Evolutionary conservation across 2,797 vertebrate species (phyloP), one percentile per base, ranked within the genome.

Genomic region (Botia almorhae): DNA sequence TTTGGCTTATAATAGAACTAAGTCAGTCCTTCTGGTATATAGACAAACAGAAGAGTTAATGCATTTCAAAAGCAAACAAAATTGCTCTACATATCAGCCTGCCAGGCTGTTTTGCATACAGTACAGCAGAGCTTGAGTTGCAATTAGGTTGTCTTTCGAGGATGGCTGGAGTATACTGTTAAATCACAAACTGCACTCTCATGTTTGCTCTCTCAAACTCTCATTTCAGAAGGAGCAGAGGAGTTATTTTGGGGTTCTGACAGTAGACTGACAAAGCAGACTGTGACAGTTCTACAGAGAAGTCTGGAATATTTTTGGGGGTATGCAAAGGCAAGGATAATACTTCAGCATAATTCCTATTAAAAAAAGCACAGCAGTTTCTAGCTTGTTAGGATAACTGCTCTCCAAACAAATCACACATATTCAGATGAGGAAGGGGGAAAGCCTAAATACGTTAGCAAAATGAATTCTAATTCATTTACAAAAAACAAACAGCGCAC

Each of bases 321-420:
- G 76, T 74, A 65, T 73, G 65, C 23, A 56, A 55, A 72, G 73
- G 80, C 56, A 71, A 74, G 81, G 81, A 85, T 79, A 89, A 87
- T 78, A 85, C 81, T 83, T 83, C 78, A 21, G 76, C 51, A 73
- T 74, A 48, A 65, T 60, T 50, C 36, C 51, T 13, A 74, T 68
- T 74, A 68, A 29, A 71, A 46, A 51, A 79, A 63, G 36, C 33
- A 71, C 56, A 39, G 76, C 76, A 71, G 68, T 72, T 17, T 19
- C 29, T 58, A 55, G 69, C 69, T 70, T 63, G 29, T 72, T 23
- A 26, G 39, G 33, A 51, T 43, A 33, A 56, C 51, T 36, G 2
- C 11, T 51, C 60, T n/a, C 29, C 12, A 21, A 16, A 46, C 12
- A 26, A 43, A 48, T 61, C 39, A n/a, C 39, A 3, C 2, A 13